Base-by-base conservation (phyloP, 2,113 vertebrate genomes). In the Macquaria australasica region DNA sequence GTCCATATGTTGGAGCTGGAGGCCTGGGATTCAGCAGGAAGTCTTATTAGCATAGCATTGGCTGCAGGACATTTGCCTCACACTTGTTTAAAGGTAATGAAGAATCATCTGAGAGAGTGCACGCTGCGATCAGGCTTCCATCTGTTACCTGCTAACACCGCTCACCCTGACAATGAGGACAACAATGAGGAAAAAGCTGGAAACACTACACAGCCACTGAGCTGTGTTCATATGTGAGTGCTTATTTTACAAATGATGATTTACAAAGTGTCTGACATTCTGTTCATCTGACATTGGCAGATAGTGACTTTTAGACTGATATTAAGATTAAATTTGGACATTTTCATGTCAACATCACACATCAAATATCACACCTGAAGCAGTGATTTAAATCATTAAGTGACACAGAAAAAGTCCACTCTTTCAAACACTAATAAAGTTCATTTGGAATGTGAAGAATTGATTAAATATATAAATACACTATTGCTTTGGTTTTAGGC, bases 11-110 rank as follows among this genome's bases (percentile, higher is more conserved):
- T 67, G 20, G 75, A 53, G 87, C 88, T 70, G 66, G 64, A 84
- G 88, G 79, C 89, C 67, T 89, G 77, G 80, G 74, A 84, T 90
- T 88, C 76, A 82, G 87, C 83, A 82, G 84, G 86, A 86, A 81
- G 84, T 76, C 89, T 86, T 70, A 90, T 94, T 91, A 92, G 88
- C 87, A 82, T 86, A 79, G 73, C 66, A 51, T 50, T 89, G 79
- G 92, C 96, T 95, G 91, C 92, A 96, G 95, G 96, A 97, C 97
- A 97, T 97, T 96, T 96, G 94, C 90, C 96, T 97, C 95, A 95
- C 92, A 94, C 96, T 97, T 96, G 94, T 96, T 97, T 97, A 97
- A 95, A 95, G 95, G 96, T 97, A 97, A 97, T 97, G 97, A 98
- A 98, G 85, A 96, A 96, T 96, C 88, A 96, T 96, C 96, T 96